Conservation (phyloP, 2,797 vertebrate genomes). For the Coluber constrictor region DNA sequence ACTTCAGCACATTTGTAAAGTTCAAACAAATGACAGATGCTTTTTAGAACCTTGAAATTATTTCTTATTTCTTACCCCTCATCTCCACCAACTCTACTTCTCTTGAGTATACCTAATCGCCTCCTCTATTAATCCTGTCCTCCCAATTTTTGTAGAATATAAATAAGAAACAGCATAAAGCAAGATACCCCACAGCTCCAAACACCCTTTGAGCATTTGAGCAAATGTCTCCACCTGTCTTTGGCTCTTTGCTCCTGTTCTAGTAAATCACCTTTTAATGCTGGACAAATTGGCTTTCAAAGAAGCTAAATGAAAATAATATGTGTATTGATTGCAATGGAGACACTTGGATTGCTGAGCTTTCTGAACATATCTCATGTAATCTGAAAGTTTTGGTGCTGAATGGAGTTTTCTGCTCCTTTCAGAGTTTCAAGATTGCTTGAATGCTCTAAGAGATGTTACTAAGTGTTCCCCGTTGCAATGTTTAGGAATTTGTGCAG, state of each 20-base stretch:
- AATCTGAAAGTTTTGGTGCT: not conserved
- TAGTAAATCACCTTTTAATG: slow-evolving; percentile 54
- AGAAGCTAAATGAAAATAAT: slow-evolving; percentile 56
- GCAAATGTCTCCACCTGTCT: slow-evolving; percentile 28
- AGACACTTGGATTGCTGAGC: slow-evolving; percentile 26
- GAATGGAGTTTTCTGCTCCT: slow-evolving; percentile 48
- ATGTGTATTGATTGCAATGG: slow-evolving; percentile 40
- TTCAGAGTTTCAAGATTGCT: slow-evolving; percentile 6
- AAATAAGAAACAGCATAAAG: not conserved
- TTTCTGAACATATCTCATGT: slow-evolving; percentile 10
- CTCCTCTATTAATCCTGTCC: not conserved
- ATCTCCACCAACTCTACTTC: not conserved
- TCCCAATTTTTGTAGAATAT: not conserved
- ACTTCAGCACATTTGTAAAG: not conserved
- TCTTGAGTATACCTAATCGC: not conserved
- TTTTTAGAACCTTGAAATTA: not conserved
- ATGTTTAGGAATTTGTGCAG: not conserved
- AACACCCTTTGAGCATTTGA: not conserved
- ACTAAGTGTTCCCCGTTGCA: not conserved
- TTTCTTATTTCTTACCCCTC: not conserved
- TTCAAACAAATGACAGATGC: slow-evolving; percentile 44
- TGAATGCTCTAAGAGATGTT: slow-evolving; percentile 13
- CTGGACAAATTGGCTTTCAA: slow-evolving; percentile 58
- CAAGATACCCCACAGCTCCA: not conserved
- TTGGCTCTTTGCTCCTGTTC: slow-evolving; percentile 47